phyloP scores from a whole-genome alignment of 2,888 invertebrate genomes.

The Oconnorella tubifera region DNA sequence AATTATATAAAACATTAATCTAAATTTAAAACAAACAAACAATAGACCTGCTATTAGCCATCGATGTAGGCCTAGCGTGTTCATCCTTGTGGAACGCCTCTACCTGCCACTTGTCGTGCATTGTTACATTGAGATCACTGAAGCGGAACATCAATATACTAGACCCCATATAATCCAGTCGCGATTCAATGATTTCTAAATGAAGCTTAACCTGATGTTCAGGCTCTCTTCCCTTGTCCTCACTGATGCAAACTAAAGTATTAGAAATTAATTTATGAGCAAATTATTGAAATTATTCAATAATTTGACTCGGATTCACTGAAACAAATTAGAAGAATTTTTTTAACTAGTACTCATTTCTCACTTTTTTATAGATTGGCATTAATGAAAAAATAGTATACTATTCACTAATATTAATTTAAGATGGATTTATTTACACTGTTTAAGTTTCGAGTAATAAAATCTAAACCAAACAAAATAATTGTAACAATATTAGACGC shows the following conservation, averaged over 20 bases:
- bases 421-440: no score
- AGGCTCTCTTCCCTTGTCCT: constrained; percentile 84
- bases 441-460: no score
- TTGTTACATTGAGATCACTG: constrained; percentile 69
- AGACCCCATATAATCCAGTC: constrained; percentile 98
- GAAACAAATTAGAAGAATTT: no score
- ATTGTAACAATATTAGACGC: no score
- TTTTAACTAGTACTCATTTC: no score
- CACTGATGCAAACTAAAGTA: constrained; percentile 74
- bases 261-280: background rate
- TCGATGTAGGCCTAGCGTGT: constrained; percentile 60
- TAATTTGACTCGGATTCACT: no score
- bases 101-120: constrained; percentile 84
- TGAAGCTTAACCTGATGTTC: constrained; percentile 74
- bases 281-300: background rate
- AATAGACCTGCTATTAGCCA: constrained; percentile 7
- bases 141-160: constrained; percentile 86
- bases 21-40: no score
- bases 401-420: no score
- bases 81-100: constrained; percentile 48
- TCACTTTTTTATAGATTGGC: no score
- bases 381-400: no score
- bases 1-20: no score
- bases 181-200: constrained; percentile 78
- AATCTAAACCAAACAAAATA: no score